phyloP scores from a whole-genome alignment of 2,113 vertebrate genomes.

The Gymnorhina tibicen region DNA sequence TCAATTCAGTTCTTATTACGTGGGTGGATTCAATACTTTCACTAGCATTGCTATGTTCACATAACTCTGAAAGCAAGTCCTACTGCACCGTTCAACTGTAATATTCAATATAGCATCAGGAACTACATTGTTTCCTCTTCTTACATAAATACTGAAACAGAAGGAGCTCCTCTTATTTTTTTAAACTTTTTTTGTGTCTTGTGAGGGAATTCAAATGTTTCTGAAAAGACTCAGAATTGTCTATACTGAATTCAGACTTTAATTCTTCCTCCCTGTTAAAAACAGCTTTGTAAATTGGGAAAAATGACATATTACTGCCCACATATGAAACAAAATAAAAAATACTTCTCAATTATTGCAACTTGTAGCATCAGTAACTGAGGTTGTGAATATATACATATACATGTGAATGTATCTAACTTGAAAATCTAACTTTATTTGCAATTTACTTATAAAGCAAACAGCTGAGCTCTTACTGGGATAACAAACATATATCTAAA shows the following conservation, averaged over 20 bases:
- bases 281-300: constrained; percentile 7
- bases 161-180: neutral
- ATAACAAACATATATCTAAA: neutral
- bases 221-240: neutral
- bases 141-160: neutral
- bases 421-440: constrained; percentile 20
- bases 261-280: constrained; percentile 31
- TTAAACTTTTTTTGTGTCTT: neutral
- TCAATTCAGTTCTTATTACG: neutral
- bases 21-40: neutral
- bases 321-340: neutral
- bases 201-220: neutral
- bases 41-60: neutral
- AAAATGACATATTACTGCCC: neutral
- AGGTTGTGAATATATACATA: neutral
- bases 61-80: neutral
- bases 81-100: neutral
- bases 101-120: neutral
- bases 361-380: neutral
- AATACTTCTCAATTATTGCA: neutral
- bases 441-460: constrained; percentile 4
- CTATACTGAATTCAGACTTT: neutral
- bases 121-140: neutral
- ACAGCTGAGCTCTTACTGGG: neutral
- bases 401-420: neutral